These are phyloP conservation scores for Aphelocoma coerulescens DNA, from an alignment of 2,113 vertebrate genomes.

Conservation along the genomic window DNA sequence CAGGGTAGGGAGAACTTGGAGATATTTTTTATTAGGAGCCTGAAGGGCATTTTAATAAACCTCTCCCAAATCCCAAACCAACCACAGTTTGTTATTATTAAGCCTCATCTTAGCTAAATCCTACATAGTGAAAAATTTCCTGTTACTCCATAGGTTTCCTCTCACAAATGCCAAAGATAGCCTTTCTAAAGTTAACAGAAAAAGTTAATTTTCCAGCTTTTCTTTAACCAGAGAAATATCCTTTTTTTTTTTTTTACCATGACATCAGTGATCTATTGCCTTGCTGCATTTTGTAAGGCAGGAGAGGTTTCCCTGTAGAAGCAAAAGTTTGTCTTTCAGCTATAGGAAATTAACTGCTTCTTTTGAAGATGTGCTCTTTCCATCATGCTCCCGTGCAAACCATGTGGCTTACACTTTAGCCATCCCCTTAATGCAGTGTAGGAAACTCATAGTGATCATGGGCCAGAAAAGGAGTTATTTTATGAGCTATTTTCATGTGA, in stretches of 20 bases:
- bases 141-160: not conserved
- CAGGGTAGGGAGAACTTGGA: not conserved
- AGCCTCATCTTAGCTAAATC: not conserved
- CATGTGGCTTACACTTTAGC: not conserved
- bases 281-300: not conserved
- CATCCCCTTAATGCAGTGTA: not conserved
- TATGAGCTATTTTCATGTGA: not conserved
- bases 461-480: not conserved
- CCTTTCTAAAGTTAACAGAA: not conserved
- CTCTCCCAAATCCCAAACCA: not conserved
- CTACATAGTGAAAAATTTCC: not conserved
- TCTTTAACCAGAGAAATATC: not conserved
- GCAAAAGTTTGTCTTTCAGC: not conserved
- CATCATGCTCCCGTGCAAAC: not conserved
- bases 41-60: not conserved
- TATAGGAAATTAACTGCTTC: not conserved
- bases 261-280: not conserved
- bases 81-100: not conserved
- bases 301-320: not conserved
- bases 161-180: not conserved
- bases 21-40: not conserved
- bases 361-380: not conserved
- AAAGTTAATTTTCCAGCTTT: not conserved
- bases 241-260: not conserved
- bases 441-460: not conserved